These are phyloP conservation scores for Hyposoter dolosus DNA, from an alignment of 2,888 invertebrate species.

Conservation along the genomic window DNA sequence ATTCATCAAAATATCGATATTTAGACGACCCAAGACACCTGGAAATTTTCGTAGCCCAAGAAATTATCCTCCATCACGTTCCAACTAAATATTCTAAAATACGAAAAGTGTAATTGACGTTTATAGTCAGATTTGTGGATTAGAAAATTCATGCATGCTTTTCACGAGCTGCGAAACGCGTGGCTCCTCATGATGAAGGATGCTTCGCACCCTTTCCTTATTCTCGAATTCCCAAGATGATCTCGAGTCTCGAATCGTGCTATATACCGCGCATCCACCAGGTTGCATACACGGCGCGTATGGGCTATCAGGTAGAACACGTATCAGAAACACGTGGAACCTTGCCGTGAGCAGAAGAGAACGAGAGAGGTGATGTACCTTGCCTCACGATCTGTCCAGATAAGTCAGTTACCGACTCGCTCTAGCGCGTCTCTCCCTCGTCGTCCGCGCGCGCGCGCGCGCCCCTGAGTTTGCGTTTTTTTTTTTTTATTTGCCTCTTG, in stretches of 20 bases:
- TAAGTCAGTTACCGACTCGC: slow-evolving; percentile 83
- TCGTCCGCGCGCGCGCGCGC: slow-evolving; percentile 63
- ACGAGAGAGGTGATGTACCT: slow-evolving; percentile 68
- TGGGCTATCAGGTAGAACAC: slow-evolving; percentile 53
- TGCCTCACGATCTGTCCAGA: slow-evolving; percentile 77
- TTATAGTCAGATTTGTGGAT: slow-evolving; percentile 17
- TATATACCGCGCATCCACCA: slow-evolving; percentile 39
- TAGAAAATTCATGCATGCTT: slow-evolving; percentile 49
- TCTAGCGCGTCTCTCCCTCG: slow-evolving; percentile 81
- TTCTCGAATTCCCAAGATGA: slow-evolving; percentile 59
- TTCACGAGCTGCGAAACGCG: slow-evolving; percentile 63
- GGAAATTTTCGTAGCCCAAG: not conserved
- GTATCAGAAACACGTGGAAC: slow-evolving; percentile 70
- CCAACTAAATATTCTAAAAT: not conserved
- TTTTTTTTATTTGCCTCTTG: slow-evolving; percentile 39
- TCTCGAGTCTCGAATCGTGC: slow-evolving; percentile 48
- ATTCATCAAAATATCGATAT: slow-evolving; percentile 25
- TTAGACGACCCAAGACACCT: slow-evolving; percentile 1
- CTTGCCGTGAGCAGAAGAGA: slow-evolving; percentile 60
- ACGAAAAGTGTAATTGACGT: not conserved
- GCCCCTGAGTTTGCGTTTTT: slow-evolving; percentile 51
- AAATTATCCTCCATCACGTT: not conserved
- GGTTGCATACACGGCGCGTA: slow-evolving; percentile 50
- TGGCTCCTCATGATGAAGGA: slow-evolving; percentile 57
- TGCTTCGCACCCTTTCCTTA: slow-evolving; percentile 41